Conservation (phyloP, 2,888 invertebrate species). For the Drosophila anomalipes region DNA sequence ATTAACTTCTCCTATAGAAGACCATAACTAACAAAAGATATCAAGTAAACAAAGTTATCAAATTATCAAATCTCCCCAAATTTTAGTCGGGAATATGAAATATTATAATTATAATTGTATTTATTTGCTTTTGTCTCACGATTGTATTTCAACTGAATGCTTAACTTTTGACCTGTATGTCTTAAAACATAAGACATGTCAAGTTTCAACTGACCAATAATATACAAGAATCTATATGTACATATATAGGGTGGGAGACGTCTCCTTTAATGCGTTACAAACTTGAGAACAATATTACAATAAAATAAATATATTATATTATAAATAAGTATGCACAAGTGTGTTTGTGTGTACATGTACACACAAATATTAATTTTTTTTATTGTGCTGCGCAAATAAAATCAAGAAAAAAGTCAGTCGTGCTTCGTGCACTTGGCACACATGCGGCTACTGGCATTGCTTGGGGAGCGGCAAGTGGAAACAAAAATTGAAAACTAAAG, state of each 20-base stretch:
- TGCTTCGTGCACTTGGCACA: neutral
- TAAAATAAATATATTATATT: neutral
- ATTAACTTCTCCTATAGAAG: neutral
- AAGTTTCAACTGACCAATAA: no score
- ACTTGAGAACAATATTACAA: neutral
- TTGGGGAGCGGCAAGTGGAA: neutral
- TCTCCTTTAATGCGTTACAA: no score
- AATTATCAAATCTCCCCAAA: neutral
- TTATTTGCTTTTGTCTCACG: no score
- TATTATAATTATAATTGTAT: neutral
- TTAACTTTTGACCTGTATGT: no score
- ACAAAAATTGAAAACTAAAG: conserved; percentile 70
- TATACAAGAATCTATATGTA: no score
- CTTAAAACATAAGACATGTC: no score
- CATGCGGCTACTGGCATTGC: neutral
- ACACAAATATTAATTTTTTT: conserved; percentile 56
- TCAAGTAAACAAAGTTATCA: neutral
- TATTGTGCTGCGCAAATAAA: conserved; percentile 67
- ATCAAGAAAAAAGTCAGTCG: conserved; percentile 57
- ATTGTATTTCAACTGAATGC: neutral
- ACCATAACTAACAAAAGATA: neutral
- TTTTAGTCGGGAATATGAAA: neutral
- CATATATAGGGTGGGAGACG: no score
- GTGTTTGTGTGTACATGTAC: neutral
- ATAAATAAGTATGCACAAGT: conserved; percentile 2